Evolutionary conservation across 2,113 vertebrate genomes (phyloP).

Genomic region (Lanius ludovicianus): DNA sequence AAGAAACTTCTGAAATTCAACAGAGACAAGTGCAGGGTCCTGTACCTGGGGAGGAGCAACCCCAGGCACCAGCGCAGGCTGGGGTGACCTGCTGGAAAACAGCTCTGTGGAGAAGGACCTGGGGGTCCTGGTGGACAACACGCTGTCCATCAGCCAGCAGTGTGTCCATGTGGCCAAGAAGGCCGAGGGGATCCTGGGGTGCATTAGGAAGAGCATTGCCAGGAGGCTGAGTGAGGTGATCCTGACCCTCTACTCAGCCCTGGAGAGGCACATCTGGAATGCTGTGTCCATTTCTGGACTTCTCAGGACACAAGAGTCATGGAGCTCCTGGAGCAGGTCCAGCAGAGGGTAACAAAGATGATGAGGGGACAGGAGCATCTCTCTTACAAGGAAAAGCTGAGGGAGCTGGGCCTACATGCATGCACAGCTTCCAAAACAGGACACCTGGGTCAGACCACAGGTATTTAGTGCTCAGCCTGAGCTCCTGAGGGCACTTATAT

Average conservation of each 20-base stretch:
- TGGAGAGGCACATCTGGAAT: not conserved
- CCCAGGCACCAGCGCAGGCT: not conserved
- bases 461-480: not conserved
- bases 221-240: rapidly evolving
- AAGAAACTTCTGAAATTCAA: not conserved
- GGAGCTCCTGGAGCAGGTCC: rapidly evolving
- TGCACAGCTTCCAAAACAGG: not conserved
- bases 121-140: not conserved
- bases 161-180: not conserved
- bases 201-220: not conserved
- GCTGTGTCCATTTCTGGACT: not conserved
- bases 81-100: not conserved
- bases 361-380: not conserved
- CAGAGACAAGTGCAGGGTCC: rapidly evolving
- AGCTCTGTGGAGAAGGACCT: not conserved
- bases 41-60: not conserved
- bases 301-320: not conserved
- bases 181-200: not conserved
- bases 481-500: not conserved
- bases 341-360: not conserved
- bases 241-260: not conserved
- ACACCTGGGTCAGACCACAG: not conserved
- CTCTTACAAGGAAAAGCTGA: not conserved
- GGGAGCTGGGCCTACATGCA: not conserved
- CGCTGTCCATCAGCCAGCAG: not conserved